Evolutionary conservation across 2,888 invertebrate species (phyloP), one percentile per base, ranked within the genome.

Genomic region (Drosophila niveifrons): DNA sequence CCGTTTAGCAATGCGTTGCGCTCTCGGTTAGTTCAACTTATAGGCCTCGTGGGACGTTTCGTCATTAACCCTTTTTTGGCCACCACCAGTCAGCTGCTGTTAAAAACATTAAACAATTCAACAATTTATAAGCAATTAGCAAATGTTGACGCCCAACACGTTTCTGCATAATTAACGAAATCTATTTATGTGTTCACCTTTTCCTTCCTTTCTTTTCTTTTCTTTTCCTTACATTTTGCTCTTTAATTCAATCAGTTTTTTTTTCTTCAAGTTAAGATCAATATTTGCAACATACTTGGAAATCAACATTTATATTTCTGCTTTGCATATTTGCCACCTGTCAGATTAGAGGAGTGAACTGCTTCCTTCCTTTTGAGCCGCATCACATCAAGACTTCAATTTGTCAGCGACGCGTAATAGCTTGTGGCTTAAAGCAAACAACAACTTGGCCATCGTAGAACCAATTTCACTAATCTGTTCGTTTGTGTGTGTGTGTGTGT

Each of bases 71-170:
- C 61, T 79, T 87, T 76, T 76, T 39, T 36, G 36, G n/a, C 36
- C 23, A 23, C 23, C 23, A 47, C 53, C 59, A 66, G 82, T 69
- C 88, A 82, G 77, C 79, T 31, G 36, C 36, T 85, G 85, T 57
- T 69, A 48, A 72, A 63, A 63, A 58, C 85, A 78, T 82, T 82
- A 69, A 80, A 75, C 82, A 82, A 75, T 79, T 79, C 63, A 72
- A 84, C 79, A 82, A 82, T 85, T 82, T 82, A 75, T 69, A 84
- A 71, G 82, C 78, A 84, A 88, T 84, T 85, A 75, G 82, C 28
- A 72, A 74, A 72, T 66, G 72, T 70, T 76, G 72, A 48, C 48
- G 62, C 13, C 36, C 61, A 8, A 39, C 64, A 61, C 66, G 66
- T 47, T 63, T 36, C 29, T 66, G 77, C 70, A 77, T 86, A 86